These are phyloP conservation scores for Conger conger DNA, from an alignment of 2,113 vertebrate genomes.

Conservation along the genomic window DNA sequence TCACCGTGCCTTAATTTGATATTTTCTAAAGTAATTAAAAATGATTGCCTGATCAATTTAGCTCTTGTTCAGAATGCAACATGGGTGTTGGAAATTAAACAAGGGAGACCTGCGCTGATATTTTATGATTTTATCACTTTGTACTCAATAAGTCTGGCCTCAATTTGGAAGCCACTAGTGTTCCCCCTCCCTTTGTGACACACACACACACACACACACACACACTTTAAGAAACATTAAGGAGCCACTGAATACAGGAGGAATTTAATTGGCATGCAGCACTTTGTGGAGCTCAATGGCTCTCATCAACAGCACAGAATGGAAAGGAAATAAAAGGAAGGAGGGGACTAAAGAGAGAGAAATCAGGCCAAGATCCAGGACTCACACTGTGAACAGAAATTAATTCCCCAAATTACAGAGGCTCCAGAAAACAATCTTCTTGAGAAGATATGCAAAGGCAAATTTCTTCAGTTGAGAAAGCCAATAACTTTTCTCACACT, in stretches of 20 bases:
- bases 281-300: background rate
- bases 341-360: background rate
- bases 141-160: background rate
- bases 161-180: background rate
- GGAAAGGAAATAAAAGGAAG: background rate
- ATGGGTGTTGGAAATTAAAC: constrained; percentile 20
- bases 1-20: constrained; percentile 38
- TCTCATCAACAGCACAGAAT: constrained; percentile 11
- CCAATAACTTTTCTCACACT: constrained; percentile 2
- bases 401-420: background rate
- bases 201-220: constrained; percentile 9
- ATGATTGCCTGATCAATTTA: constrained; percentile 20
- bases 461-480: background rate
- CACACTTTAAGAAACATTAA: constrained; percentile 21
- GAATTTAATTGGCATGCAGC: constrained; percentile 23
- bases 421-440: background rate
- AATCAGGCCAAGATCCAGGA: background rate
- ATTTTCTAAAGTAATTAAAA: constrained; percentile 42
- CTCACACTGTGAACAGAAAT: constrained; percentile 7
- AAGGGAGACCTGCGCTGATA: constrained; percentile 16
- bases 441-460: background rate
- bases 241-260: background rate
- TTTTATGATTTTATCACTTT: background rate
- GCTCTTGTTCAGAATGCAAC: background rate
- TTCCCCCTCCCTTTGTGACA: background rate